Evolutionary conservation across 1,140 invertebrate species (phyloP), one percentile per base, ranked within the genome.

Genomic region (Orussus abietinus): DNA sequence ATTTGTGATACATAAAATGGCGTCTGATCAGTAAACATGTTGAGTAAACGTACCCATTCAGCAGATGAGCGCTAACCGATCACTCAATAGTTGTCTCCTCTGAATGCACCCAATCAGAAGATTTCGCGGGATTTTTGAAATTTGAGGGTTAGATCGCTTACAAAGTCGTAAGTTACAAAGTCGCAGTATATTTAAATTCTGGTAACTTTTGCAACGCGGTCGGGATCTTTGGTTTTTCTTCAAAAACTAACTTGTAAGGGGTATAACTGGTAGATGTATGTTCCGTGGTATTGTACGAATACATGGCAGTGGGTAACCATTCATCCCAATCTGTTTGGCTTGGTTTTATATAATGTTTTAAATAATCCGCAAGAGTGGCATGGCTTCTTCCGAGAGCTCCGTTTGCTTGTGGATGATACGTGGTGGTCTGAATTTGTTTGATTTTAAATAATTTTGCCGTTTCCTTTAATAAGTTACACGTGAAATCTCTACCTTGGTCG

Each of bases 381-480:
- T 72, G 67, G 25, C 42, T 51, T 28, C 65, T 40, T 55, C 72
- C 65, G 28, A 72, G 35, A 11, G 62, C 58, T 6, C 61, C 57
- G 31, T 62, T 64, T 13, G 40, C 48, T 54, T 64, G 50, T 11
- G 60, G 64, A 36, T 57, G 54, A 40, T 50, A 64, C 12, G 51
- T 38, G 11, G 52, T 57, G 25, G 29, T 34, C 14, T 37, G 37
- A 15, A 59, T 47, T 33, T 57, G 38, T 50, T 60, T 54, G 10
- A 62, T 61, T 42, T 51, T 47, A 28, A 65, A 54, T 14, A 62
- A 18, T 49, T 54, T 55, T 5, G 22, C 38, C 2, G 59, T 12
- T 47, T 61, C 34, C 35, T 49, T 56, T 3, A 66, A 44, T 14
- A 62, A 7, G 14, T 59, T 38, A 21, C 36, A 47, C 22, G 15